phyloP scores from a whole-genome alignment of 2,113 vertebrate species.

The Galemys pyrenaicus region DNA sequence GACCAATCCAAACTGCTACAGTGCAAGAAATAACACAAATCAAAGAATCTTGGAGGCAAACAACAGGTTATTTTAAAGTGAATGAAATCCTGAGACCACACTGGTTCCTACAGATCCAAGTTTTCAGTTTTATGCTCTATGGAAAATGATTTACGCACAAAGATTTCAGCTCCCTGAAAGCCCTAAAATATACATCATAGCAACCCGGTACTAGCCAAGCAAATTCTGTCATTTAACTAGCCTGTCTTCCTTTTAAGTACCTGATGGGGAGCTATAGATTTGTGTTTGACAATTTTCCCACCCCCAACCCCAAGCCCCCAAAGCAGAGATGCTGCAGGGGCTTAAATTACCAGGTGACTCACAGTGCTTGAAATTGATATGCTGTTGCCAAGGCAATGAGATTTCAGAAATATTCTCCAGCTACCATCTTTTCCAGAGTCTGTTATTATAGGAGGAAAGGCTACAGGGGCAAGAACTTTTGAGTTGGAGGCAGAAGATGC shows the following conservation, averaged over 20 bases:
- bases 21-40: conserved; percentile 53
- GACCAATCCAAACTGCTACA: conserved; percentile 52
- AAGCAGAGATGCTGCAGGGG: conserved; percentile 17
- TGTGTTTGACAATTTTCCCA: neutral
- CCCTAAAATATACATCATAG: neutral
- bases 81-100: conserved; percentile 37
- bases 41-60: conserved; percentile 35
- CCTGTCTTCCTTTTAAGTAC: neutral
- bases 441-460: conserved; percentile 4
- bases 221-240: neutral
- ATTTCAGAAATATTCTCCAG: neutral
- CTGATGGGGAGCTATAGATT: neutral
- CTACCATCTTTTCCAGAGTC: conserved; percentile 34
- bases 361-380: neutral
- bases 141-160: conserved; percentile 13
- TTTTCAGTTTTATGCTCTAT: conserved; percentile 9
- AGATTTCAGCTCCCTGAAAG: conserved; percentile 39
- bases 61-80: conserved; percentile 31
- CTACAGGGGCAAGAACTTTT: neutral
- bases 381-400: neutral
- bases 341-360: neutral
- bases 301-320: neutral
- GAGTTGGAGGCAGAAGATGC: neutral
- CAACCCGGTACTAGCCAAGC: neutral
- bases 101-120: neutral